Base-by-base conservation (phyloP, 1,140 invertebrate genomes). In the Schmidtea mediterranea region DNA sequence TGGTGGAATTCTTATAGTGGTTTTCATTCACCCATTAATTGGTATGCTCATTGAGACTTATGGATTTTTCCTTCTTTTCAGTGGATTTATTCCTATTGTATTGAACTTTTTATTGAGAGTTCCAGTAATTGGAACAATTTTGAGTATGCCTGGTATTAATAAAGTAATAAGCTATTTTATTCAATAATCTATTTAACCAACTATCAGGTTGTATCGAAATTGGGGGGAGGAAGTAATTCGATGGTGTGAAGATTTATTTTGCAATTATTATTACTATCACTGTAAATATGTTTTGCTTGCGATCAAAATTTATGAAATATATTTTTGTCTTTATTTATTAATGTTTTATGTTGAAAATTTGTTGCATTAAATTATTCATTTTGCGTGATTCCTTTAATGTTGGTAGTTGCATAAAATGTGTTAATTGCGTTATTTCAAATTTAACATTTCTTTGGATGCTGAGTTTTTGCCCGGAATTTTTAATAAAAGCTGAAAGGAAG, bases 1-100 rank as follows among this genome's bases (percentile, higher is more conserved):
- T 61, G 80, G 83, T 16, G 92, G 92, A 6, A 83, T 98, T 54
- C 64, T 79, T 3, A 72, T 94, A 46, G 87, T 98, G 19, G 68
- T 98, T n/a, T 59, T 92, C 38, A 89, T 90, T 36, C 97, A 80
- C 76, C 87, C 90, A 1, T 68, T 97, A 43, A 64, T 94, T 55
- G 90, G 90, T 49, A 97, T 97, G 80, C 72, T 86, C 41, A 71
- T 94, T 57, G 92, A 98, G 73, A 75, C 78, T 16, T 76, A 74
- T 63, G 74, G 74, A 51, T 76, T 75, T 56, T 61, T 75, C 53
- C 55, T 74, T 15, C 59, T 75, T 43, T 75, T 75, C 8, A 74
- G 73, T 61, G 74, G 74, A 19, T 76, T 76, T 57, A 69, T 76
- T 56, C 75, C 75, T 19, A 72, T 73, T 43, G 73, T 68, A 37